Evolutionary conservation across 2,888 invertebrate genomes (phyloP), one percentile per base, ranked within the genome.

Genomic region (Melanophora roralis): DNA sequence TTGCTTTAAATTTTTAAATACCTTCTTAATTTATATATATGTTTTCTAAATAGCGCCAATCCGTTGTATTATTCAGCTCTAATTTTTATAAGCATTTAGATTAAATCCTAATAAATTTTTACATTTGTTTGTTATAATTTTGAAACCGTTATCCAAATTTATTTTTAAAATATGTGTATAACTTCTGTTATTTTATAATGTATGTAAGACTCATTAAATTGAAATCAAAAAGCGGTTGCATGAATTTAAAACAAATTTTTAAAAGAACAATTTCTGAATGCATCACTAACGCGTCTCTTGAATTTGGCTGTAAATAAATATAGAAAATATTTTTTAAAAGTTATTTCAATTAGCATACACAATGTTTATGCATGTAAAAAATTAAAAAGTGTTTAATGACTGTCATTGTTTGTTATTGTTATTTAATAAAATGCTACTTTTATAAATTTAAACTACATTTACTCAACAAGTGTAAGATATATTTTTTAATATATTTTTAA

Each of bases 211-310:
- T 36, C 2, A 21, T 23, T 64, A 11, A 43, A 19, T 27, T 3
- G 23, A 16, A 72, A 72, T 9, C 19, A 34, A 55, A 34, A 34
- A 36, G 8, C 9, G 14, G 40, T 36, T 38, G 11, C 14, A 8
- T 23, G 19, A 34, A 34, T 23, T 86, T 83, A 88, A 81, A 88
- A 88, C 72, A 87, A 84, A 83, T 88, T 88, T 86, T 86, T 86
- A 74, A 88, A 84, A 80, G 88, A 86, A 81, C 86, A 87, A 86
- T 85, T 86, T 84, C 86, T 88, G 77, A 88, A 88, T 83, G 88
- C 88, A 86, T 87, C 88, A 86, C 88, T 88, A 82, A 88, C 87
- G 79, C 88, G 88, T 86, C 87, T 88, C 86, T 86, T 88, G 78
- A 88, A 86, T 85, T 87, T 88, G 62, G 88, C 88, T 88, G 88